A percentile compares a stretch with the other conserved stretches of the same genome.
phyloP scores from a whole-genome alignment of 2,797 vertebrate genomes.

The Liasis olivaceus region DNA sequence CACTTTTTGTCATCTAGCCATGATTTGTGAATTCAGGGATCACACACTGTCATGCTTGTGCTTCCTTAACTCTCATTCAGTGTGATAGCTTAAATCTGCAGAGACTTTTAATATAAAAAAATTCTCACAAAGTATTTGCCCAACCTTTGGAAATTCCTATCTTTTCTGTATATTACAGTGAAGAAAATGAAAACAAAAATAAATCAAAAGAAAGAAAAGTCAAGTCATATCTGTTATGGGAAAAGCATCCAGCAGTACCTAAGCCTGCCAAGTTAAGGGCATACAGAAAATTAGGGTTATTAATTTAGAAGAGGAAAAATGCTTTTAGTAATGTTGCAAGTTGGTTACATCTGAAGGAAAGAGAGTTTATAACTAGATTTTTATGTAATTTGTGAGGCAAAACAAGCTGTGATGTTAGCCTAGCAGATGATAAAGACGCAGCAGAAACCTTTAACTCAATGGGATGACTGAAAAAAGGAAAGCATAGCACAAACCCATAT shows the following conservation, averaged over 20 bases:
- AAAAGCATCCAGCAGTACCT: slow-evolving; percentile 68
- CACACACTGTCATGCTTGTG: not conserved
- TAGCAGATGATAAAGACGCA: slow-evolving; percentile 80
- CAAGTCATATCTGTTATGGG: slow-evolving; percentile 66
- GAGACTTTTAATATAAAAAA: not conserved
- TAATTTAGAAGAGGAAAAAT: slow-evolving; percentile 82
- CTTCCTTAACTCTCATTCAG: not conserved
- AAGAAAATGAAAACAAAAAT: not conserved
- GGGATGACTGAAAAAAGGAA: slow-evolving; percentile 74
- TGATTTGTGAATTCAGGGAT: not conserved
- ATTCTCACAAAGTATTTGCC: slow-evolving; percentile 59
- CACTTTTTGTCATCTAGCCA: not conserved
- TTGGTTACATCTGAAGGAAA: slow-evolving; percentile 71
- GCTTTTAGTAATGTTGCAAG: slow-evolving; percentile 79
- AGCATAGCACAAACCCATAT: slow-evolving; percentile 66
- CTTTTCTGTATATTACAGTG: slow-evolving; percentile 43
- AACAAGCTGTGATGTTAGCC: slow-evolving; percentile 81
- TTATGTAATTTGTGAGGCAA: slow-evolving; percentile 81
- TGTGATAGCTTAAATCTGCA: slow-evolving; percentile 15
- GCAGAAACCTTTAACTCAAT: slow-evolving; percentile 77
- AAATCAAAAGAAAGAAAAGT: not conserved
- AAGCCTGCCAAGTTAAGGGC: slow-evolving; percentile 68
- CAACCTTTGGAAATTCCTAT: slow-evolving; percentile 56
- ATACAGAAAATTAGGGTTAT: slow-evolving; percentile 79
- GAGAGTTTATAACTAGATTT: slow-evolving; percentile 81